Conservation (phyloP, 2,888 invertebrate species). For the Leistus spinibarbis region DNA sequence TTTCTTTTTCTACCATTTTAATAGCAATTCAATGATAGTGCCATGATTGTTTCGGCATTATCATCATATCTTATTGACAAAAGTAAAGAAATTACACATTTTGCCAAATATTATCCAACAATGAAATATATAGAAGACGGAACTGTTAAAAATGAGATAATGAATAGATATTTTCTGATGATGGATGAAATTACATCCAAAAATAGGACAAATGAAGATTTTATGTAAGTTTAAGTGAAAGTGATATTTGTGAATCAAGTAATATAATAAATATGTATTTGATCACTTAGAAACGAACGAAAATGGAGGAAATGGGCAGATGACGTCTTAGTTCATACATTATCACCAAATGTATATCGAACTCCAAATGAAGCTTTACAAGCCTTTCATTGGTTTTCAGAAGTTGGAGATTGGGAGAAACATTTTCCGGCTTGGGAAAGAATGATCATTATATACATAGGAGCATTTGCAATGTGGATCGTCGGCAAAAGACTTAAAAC, state of each 20-base stretch:
- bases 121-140: constrained; percentile 71
- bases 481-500: constrained; percentile 88
- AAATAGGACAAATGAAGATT: constrained; percentile 60
- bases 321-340: constrained; percentile 83
- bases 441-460: constrained; percentile 85
- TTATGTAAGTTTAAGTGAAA: constrained; percentile 60
- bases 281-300: constrained; percentile 77
- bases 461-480: constrained; percentile 92
- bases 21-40: constrained; percentile 90
- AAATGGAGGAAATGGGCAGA: constrained; percentile 98
- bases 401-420: constrained; percentile 90
- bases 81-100: constrained; percentile 66
- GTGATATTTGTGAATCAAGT: not conserved
- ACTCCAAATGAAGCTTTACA: constrained; percentile 82
- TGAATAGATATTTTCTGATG: constrained; percentile 91
- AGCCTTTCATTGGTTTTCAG: constrained; percentile 93
- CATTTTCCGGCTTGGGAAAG: constrained; percentile 88
- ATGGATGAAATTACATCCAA: constrained; percentile 66
- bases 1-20: constrained; percentile 48
- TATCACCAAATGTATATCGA: constrained; percentile 97
- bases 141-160: constrained; percentile 72
- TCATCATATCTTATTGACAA: constrained; percentile 75
- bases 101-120: constrained; percentile 78
- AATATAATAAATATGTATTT: too few species aligned
- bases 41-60: constrained; percentile 89